phyloP scores from a whole-genome alignment of 2,113 vertebrate species.

The Serilophus lunatus region DNA sequence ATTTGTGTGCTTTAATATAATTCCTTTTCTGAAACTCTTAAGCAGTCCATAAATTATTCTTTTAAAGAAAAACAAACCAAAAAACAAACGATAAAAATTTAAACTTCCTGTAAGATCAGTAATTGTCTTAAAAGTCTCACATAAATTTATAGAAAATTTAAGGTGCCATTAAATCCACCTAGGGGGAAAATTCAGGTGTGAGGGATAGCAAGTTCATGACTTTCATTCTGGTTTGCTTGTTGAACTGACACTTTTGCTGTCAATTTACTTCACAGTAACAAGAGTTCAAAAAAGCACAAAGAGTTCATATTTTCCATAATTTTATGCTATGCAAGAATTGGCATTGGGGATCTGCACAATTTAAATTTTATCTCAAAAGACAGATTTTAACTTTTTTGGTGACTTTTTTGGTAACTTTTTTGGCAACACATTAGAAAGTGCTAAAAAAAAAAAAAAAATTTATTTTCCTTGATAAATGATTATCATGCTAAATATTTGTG shows the following conservation, averaged over 20 bases:
- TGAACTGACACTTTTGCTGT: not conserved
- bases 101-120: not conserved
- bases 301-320: not conserved
- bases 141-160: not conserved
- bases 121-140: not conserved
- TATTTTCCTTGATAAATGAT: not conserved
- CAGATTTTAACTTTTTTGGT: not conserved
- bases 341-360: not conserved
- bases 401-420: not conserved
- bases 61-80: too few species aligned
- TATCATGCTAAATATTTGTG: not conserved
- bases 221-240: not conserved
- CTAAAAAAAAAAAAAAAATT: not conserved
- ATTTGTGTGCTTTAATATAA: not conserved
- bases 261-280: not conserved
- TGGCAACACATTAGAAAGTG: not conserved
- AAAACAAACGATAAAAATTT: not conserved
- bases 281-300: not conserved
- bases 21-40: not conserved
- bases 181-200: not conserved
- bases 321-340: not conserved
- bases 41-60: not conserved
- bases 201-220: not conserved
- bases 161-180: not conserved
- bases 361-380: not conserved